phyloP scores from a whole-genome alignment of 1,140 invertebrate species.

The Drosophila athabasca region DNA sequence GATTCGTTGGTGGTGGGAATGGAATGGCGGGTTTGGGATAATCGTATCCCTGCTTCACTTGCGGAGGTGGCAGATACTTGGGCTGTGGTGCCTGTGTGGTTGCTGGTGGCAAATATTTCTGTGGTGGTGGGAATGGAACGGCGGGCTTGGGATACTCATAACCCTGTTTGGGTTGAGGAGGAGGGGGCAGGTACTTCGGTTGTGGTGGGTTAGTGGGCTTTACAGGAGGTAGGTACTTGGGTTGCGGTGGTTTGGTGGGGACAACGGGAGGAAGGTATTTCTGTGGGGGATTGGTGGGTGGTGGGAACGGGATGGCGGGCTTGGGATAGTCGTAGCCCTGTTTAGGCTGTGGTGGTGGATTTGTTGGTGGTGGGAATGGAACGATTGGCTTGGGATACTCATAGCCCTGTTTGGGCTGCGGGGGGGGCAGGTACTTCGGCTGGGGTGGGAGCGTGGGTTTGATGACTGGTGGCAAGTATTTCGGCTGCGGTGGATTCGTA shows the following conservation, averaged over 20 bases:
- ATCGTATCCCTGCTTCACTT: constrained; percentile 50
- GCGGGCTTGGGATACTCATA: constrained; percentile 68
- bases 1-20: constrained; percentile 46
- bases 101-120: constrained; percentile 45
- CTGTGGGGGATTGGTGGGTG: constrained; percentile 44
- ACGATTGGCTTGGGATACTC: constrained; percentile 43
- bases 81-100: constrained; percentile 25
- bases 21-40: constrained; percentile 62
- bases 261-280: constrained; percentile 59
- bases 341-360: constrained; percentile 32
- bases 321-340: constrained; percentile 61
- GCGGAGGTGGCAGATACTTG: constrained; percentile 24
- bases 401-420: constrained; percentile 33
- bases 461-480: constrained; percentile 19
- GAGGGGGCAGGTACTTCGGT: constrained; percentile 46
- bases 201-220: constrained; percentile 35
- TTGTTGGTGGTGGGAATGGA: constrained; percentile 32
- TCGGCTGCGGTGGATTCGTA: constrained; percentile 15
- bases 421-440: constrained; percentile 29
- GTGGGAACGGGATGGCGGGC: constrained; percentile 60
- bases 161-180: constrained; percentile 38
- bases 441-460: constrained; percentile 12
- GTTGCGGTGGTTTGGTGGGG: constrained; percentile 41
- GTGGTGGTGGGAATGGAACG: constrained; percentile 55
- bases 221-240: constrained; percentile 44